phyloP scores from a whole-genome alignment of 2,797 vertebrate genomes.

The Silurus aristotelis region DNA sequence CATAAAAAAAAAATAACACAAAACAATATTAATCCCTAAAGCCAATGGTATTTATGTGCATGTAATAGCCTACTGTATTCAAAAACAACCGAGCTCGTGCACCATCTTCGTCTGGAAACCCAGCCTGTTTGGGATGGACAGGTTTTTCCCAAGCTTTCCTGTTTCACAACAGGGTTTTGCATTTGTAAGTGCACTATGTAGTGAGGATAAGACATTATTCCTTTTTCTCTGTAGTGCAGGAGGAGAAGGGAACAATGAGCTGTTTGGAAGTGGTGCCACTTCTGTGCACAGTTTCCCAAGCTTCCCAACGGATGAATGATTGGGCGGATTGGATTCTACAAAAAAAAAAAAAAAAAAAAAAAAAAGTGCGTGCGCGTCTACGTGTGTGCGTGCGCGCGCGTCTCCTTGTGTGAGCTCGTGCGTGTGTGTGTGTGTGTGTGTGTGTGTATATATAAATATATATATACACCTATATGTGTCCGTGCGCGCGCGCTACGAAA shows the following conservation, averaged over 20 bases:
- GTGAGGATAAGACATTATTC: background rate
- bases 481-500: conserved; percentile 11
- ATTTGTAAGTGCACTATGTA: background rate
- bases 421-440: too few species aligned
- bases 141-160: conserved; percentile 1
- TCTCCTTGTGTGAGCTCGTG: too few species aligned
- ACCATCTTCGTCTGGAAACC: conserved; percentile 9
- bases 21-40: background rate
- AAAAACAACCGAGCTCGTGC: background rate
- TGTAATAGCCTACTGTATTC: background rate
- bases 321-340: conserved; percentile 45
- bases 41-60: background rate
- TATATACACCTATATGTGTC: too few species aligned
- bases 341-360: too few species aligned
- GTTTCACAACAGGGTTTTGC: background rate
- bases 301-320: conserved; percentile 43
- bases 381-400: background rate
- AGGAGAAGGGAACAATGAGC: background rate
- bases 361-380: too few species aligned
- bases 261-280: background rate
- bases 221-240: background rate
- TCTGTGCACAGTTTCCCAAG: conserved; percentile 27
- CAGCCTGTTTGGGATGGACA: conserved; percentile 24
- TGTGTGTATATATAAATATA: too few species aligned
- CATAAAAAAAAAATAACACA: background rate